Evolutionary conservation across 1,140 invertebrate species (phyloP), one percentile per base, ranked within the genome.

Genomic region (Arctopsyche grandis): DNA sequence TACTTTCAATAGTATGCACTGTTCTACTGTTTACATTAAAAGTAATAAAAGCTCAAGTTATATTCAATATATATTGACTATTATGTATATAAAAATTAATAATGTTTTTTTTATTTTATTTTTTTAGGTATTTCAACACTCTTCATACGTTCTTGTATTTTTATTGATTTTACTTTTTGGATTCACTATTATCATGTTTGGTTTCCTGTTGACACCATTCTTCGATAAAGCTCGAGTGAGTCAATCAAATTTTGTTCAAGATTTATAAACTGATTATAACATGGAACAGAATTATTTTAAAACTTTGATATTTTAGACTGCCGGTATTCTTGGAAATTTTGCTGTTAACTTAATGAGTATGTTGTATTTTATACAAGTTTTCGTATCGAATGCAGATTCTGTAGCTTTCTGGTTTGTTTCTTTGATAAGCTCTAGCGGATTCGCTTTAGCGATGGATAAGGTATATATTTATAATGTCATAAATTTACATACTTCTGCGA

Each of bases 151-250:
- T 78, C 89, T 95, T 12, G 92, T 96, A 83, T 96, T 95, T 86
- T 85, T 95, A 44, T 87, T 96, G 75, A 92, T 96, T 82, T 88
- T 94, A 44, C 87, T 96, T 0, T 96, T 95, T 85, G 94, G 93
- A 56, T 90, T 95, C 74, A 94, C 94, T 0, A 92, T 96, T 44
- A 95, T 97, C 78, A 93, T 94, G 85, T 92, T 96, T 79, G 92
- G 93, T 22, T 96, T 96, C 84, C 92, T 95, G 91, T 88, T 96
- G 66, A 95, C 94, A 10, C 93, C 95, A 0, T 96, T 97, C 86
- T 96, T 96, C 85, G 93, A 94, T 81, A 95, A 94, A 84, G 93
- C 94, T 29, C 90, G 93, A 84, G 93, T 94, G 87, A 91, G 89
- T 88, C 79, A 43, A 16, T 58, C 5, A 58, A n/a, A n/a, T n/a